phyloP scores from a whole-genome alignment of 2,888 invertebrate species.

The Galerucella nymphaeae region DNA sequence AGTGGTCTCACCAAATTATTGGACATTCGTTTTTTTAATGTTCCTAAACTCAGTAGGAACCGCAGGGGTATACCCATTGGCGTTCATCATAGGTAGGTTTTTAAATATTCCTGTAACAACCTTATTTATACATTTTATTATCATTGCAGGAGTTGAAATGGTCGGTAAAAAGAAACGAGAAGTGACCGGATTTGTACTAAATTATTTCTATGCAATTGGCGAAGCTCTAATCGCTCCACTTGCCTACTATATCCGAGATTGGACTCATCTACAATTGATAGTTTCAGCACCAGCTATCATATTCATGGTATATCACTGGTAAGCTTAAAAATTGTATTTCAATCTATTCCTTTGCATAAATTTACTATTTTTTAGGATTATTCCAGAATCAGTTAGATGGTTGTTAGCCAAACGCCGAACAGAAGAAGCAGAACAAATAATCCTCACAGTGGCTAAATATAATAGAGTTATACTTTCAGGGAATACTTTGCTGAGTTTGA shows the following conservation, averaged over 20 bases:
- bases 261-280: constrained; percentile 70
- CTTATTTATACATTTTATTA: not conserved
- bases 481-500: constrained; percentile 64
- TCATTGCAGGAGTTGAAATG: constrained; percentile 70
- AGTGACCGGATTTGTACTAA: constrained; percentile 72
- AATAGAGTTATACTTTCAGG: constrained; percentile 68
- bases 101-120: too few species aligned
- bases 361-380: constrained; percentile 60
- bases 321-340: constrained; percentile 39
- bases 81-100: constrained; percentile 68
- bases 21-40: constrained; percentile 67
- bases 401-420: constrained; percentile 69
- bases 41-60: constrained; percentile 73
- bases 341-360: constrained; percentile 4
- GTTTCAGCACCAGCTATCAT: constrained; percentile 72
- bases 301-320: constrained; percentile 72
- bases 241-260: constrained; percentile 71
- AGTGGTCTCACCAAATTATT: constrained; percentile 67
- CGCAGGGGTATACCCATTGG: constrained; percentile 71
- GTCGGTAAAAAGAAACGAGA: constrained; percentile 73
- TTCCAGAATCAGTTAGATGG: constrained; percentile 77
- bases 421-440: constrained; percentile 68
- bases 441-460: constrained; percentile 69
- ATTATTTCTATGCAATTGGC: constrained; percentile 74
- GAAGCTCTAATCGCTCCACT: constrained; percentile 72